A percentile compares a stretch with the other conserved stretches of the same genome.
phyloP scores from a whole-genome alignment of 2,888 invertebrate species.

The Cancer borealis region DNA sequence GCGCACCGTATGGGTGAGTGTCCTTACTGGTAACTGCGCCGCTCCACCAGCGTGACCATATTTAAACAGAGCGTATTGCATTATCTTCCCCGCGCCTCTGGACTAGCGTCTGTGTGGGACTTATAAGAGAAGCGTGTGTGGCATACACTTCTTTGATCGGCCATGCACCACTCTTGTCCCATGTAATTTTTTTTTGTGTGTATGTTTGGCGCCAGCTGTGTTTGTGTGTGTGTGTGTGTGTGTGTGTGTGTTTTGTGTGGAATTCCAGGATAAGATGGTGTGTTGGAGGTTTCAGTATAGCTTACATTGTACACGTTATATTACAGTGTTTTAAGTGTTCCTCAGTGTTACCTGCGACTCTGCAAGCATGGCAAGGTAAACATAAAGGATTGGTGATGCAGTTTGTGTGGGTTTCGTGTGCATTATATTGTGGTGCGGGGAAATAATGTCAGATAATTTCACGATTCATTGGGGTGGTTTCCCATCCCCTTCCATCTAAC shows the following conservation, averaged over 20 bases:
- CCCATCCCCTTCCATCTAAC: no score
- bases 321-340: not conserved
- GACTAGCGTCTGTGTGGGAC: not conserved
- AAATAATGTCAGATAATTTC: not conserved
- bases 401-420: not conserved
- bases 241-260: no score
- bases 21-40: no score
- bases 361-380: not conserved
- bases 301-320: not conserved
- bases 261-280: not conserved
- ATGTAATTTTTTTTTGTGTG: not conserved
- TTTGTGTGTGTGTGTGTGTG: constrained; percentile 35
- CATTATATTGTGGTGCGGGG: not conserved
- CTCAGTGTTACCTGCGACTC: not conserved
- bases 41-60: not conserved
- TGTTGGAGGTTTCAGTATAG: not conserved
- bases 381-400: not conserved
- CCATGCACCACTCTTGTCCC: no score
- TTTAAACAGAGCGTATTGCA: not conserved
- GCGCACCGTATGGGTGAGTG: no score
- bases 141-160: constrained; percentile 21
- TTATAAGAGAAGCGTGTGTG: not conserved
- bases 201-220: not conserved
- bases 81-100: not conserved
- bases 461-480: no score